A percentile compares a stretch with the other conserved stretches of the same genome.
These are phyloP conservation scores for Drosophila leonis DNA, from an alignment of 2,888 invertebrate genomes.

Conservation along the genomic window DNA sequence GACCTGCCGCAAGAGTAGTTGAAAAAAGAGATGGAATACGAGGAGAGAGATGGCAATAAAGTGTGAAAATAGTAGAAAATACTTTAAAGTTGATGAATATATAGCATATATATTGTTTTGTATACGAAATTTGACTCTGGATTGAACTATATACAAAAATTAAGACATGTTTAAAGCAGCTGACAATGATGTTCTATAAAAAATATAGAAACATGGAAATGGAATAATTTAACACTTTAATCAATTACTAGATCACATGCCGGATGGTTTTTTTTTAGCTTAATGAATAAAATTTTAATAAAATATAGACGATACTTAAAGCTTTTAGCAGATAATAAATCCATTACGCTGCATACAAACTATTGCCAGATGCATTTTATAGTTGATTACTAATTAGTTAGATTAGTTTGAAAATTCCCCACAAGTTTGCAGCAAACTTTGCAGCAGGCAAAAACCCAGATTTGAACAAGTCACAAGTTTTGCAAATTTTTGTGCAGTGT, in stretches of 20 bases:
- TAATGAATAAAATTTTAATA: neutral
- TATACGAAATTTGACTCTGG: neutral
- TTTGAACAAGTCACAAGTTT: neutral
- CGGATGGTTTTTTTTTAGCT: neutral
- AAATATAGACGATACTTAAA: neutral
- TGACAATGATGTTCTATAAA: neutral
- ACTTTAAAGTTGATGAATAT: neutral
- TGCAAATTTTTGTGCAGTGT: conserved; percentile 18
- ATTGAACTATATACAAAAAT: neutral
- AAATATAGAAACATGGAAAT: no score
- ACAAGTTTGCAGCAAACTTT: neutral
- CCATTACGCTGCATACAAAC: neutral
- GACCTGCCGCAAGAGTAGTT: conserved; percentile 66
- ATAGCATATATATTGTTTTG: neutral
- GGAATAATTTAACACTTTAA: neutral
- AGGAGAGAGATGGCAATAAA: neutral
- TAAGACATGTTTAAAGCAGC: neutral
- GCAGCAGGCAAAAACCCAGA: neutral
- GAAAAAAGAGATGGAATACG: neutral
- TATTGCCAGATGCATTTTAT: neutral
- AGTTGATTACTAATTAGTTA: neutral
- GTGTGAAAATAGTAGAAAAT: neutral
- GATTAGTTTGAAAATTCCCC: neutral
- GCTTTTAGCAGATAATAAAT: conserved; percentile 10
- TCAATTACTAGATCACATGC: neutral